These are phyloP conservation scores for Microcebus tavaratra DNA, from an alignment of 2,113 vertebrate genomes.

Conservation along the genomic window DNA sequence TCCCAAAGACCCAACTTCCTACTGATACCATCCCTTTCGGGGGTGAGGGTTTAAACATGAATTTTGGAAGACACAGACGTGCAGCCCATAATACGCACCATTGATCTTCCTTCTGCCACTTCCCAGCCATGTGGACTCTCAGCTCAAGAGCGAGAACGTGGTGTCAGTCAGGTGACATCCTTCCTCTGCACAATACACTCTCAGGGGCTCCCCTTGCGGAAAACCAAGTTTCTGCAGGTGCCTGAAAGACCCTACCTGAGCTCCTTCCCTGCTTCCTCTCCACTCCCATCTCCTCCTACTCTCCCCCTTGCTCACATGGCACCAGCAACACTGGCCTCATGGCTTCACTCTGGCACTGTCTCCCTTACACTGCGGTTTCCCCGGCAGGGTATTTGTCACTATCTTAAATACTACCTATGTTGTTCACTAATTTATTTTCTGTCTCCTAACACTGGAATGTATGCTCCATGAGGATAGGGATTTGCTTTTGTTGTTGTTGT, in stretches of 20 bases:
- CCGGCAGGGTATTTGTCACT: neutral
- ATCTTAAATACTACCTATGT: neutral
- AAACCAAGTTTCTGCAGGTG: neutral
- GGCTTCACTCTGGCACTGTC: neutral
- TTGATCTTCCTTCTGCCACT: neutral
- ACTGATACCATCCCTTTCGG: neutral
- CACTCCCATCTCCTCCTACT: fast-evolving
- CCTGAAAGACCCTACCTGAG: neutral
- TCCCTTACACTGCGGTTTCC: neutral
- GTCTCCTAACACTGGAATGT: neutral
- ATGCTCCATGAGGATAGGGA: neutral
- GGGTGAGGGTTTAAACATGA: neutral
- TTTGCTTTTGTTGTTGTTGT: neutral
- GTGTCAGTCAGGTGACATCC: neutral
- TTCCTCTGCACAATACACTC: neutral
- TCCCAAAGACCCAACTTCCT: neutral
- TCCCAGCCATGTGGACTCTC: neutral
- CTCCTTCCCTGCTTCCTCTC: neutral
- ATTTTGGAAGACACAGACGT: too few species aligned
- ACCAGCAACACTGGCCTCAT: neutral
- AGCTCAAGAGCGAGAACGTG: neutral
- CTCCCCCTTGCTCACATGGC: neutral
- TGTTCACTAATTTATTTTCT: neutral
- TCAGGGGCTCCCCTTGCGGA: neutral
- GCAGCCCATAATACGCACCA: fast-evolving